phyloP scores from a whole-genome alignment of 2,797 vertebrate species.

The Helarctos malayanus region DNA sequence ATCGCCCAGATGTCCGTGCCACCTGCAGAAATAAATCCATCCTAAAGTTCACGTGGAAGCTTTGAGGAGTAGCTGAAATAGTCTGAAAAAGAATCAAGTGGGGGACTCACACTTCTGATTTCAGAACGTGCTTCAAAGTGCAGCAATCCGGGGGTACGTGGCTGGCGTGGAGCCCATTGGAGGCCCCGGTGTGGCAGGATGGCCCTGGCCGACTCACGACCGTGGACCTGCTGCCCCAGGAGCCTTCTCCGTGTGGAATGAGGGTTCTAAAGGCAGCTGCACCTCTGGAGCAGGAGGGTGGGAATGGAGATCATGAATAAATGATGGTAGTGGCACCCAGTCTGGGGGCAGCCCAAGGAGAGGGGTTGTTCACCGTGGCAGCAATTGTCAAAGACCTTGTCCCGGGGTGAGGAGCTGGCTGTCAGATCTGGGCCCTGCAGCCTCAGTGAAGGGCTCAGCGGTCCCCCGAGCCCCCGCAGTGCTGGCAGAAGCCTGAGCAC shows the following conservation, averaged over 20 bases:
- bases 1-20: too few relatives aligned
- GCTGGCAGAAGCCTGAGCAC: not conserved
- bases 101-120: not conserved
- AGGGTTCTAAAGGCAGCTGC: not conserved
- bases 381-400: not conserved
- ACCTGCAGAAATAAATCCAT: not conserved
- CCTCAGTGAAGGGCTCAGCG: not conserved
- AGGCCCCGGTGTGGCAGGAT: accelerated
- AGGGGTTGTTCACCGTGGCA: not conserved
- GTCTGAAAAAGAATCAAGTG: not conserved
- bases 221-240: accelerated
- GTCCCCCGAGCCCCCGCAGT: not conserved
- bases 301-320: not conserved
- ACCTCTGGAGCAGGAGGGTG: not conserved
- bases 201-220: accelerated
- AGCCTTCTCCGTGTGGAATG: accelerated
- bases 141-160: not conserved
- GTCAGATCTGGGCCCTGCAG: not conserved
- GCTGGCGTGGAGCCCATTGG: not conserved
- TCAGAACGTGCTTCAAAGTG: not conserved
- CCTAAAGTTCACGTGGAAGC: not conserved
- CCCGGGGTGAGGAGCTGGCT: not conserved
- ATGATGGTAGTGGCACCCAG: not conserved
- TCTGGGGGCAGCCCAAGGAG: not conserved
- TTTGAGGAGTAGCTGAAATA: too few relatives aligned